phyloP scores from a whole-genome alignment of 2,113 vertebrate genomes.

The Cichladusa arquata region DNA sequence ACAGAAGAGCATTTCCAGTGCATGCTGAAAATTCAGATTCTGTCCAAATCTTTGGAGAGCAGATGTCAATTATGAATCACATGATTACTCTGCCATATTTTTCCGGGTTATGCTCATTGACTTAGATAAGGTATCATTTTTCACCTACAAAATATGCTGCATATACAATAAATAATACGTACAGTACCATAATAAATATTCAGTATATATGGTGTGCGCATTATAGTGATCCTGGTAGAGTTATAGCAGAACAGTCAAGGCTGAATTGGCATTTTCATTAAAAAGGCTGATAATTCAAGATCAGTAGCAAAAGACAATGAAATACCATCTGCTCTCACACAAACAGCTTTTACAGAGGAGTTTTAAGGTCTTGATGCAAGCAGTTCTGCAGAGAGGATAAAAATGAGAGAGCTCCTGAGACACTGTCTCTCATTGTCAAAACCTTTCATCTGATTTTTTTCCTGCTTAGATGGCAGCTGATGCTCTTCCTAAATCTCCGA shows the following conservation, averaged over 20 bases:
- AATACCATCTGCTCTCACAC: conserved; percentile 56
- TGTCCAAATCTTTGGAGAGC: conserved; percentile 44
- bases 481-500: neutral
- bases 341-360: conserved; percentile 61
- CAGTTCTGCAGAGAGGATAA: conserved; percentile 37
- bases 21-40: conserved; percentile 40
- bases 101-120: conserved; percentile 56
- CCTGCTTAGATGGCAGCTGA: neutral
- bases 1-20: neutral
- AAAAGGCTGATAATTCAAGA: conserved; percentile 53
- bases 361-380: conserved; percentile 56
- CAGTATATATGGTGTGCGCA: conserved; percentile 33
- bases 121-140: conserved; percentile 66
- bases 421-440: neutral
- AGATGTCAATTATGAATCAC: conserved; percentile 61
- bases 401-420: conserved; percentile 9
- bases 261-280: conserved; percentile 58
- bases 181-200: conserved; percentile 56
- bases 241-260: conserved; percentile 58
- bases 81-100: conserved; percentile 53
- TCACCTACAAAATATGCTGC: conserved; percentile 59
- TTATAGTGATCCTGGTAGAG: conserved; percentile 29
- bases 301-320: conserved; percentile 53
- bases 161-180: conserved; percentile 62
- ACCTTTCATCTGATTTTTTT: neutral